Conservation (phyloP, 2,888 invertebrate species). For the Drosophila rubida region DNA sequence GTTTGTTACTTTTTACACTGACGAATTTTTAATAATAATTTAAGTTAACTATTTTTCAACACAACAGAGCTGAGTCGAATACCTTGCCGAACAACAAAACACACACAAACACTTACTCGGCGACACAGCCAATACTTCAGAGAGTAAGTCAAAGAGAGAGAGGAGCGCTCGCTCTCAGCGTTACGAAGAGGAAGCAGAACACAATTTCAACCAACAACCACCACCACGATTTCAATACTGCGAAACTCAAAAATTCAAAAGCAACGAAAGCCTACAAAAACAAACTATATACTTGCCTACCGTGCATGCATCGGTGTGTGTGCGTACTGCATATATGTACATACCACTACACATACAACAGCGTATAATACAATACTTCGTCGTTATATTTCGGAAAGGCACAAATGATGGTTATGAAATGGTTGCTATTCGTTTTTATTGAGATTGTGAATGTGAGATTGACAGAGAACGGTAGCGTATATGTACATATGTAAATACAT, state of each 20-base stretch:
- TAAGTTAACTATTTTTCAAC: conserved; percentile 72
- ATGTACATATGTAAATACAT: conserved; percentile 6
- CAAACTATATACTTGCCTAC: conserved; percentile 60
- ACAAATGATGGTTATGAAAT: conserved; percentile 77
- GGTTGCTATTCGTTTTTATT: conserved; percentile 60
- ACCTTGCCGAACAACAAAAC: conserved; percentile 62
- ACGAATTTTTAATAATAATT: conserved; percentile 61
- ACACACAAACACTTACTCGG: conserved; percentile 27
- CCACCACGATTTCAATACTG: conserved; percentile 83
- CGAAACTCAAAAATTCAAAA: conserved; percentile 76
- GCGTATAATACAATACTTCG: conserved; percentile 58
- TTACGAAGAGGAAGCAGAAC: conserved; percentile 53
- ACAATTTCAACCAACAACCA: conserved; percentile 67
- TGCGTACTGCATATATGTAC: conserved; percentile 14
- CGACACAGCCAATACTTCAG: conserved; percentile 6
- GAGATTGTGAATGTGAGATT: conserved; percentile 74
- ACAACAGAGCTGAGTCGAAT: conserved; percentile 30
- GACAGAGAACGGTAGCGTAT: conserved; percentile 34
- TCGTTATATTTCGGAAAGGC: conserved; percentile 78
- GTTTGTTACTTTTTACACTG: conserved; percentile 31
- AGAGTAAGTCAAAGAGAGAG: conserved; percentile 25
- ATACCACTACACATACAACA: background rate
- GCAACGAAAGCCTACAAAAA: conserved; percentile 79
- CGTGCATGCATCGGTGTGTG: conserved; percentile 15
- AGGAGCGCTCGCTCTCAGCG: conserved; percentile 42